These are phyloP conservation scores for Sorex araneus DNA, from an alignment of 2,113 vertebrate genomes.

Conservation along the genomic window DNA sequence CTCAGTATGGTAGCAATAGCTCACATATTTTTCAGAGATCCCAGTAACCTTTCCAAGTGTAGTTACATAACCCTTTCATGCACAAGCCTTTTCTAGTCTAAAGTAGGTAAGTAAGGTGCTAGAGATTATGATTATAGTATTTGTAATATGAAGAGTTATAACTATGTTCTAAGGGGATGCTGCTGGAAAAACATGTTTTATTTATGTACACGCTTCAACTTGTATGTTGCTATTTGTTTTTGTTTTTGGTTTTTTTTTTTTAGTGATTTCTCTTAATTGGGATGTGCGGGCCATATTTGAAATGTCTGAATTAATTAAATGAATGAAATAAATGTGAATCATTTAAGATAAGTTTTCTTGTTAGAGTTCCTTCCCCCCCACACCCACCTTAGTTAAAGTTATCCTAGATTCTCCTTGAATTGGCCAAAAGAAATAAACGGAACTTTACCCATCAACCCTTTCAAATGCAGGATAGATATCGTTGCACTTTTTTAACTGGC, in stretches of 20 bases:
- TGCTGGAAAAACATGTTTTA: neutral
- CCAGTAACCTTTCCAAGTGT: neutral
- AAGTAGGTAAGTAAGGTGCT: neutral
- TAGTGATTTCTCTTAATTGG: neutral
- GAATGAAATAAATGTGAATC: neutral
- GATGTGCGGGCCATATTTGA: neutral
- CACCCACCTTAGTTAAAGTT: neutral
- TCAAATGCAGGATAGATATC: neutral
- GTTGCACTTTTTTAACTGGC: neutral
- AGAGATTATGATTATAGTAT: neutral
- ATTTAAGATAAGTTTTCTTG: slow-evolving; percentile 28
- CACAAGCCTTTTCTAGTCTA: neutral
- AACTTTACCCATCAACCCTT: neutral
- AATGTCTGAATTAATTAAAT: neutral
- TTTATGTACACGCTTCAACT: neutral
- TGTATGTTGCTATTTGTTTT: neutral
- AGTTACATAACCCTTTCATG: neutral
- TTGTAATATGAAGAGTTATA: neutral
- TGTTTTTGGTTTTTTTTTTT: too few relatives aligned
- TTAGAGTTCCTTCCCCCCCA: neutral
- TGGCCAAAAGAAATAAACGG: neutral
- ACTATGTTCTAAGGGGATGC: neutral
- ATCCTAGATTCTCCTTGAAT: neutral
- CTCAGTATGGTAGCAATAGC: neutral
- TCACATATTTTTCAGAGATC: neutral